Evolutionary conservation across 1,140 invertebrate genomes (phyloP), one percentile per base, ranked within the genome.

Genomic region (Chironomus striatipennis): DNA sequence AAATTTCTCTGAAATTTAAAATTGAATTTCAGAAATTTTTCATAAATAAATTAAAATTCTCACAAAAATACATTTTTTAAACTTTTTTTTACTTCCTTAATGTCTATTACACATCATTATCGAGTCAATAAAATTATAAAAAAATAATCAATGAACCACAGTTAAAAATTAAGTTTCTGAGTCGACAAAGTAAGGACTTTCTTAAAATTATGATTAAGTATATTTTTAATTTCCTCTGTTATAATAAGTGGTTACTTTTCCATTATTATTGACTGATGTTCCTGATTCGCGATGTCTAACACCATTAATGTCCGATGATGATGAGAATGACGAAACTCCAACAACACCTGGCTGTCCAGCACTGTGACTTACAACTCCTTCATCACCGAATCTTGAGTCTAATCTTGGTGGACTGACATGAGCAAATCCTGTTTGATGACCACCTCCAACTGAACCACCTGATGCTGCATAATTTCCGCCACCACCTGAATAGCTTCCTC

Each of bases 251-350:
- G 86, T 87, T 73, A 91, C 81, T 78, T 88, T 88, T 78, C 90
- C 90, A 77, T 92, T 90, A 76, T 91, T 88, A 77, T 91, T 90
- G 72, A 91, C 85, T 2, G 87, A 85, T 8, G 90, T 90, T 47
- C 87, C 85, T 1, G 90, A 86, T 20, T 84, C 80, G 75, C 89
- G 87, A 70, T 81, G 83, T 18, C 80, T 81, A 74, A 88, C 85
- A 21, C 90, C 90, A 78, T 89, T 85, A 1, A 87, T 79, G 75
- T 88, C 87, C 0, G 83, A 80, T 1, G 84, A 85, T 1, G 83
- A 84, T 70, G 87, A 86, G 42, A 84, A 87, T 10, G 88, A 90
- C 1, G 87, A 90, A 20, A 90, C 87, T 74, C 86, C 86, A 76
- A 81, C 87, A 73, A 80, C 83, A 34, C 80, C 79, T 42, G 85